Evolutionary conservation across 1,140 invertebrate species (phyloP).

Genomic region (Uloborus diversus): DNA sequence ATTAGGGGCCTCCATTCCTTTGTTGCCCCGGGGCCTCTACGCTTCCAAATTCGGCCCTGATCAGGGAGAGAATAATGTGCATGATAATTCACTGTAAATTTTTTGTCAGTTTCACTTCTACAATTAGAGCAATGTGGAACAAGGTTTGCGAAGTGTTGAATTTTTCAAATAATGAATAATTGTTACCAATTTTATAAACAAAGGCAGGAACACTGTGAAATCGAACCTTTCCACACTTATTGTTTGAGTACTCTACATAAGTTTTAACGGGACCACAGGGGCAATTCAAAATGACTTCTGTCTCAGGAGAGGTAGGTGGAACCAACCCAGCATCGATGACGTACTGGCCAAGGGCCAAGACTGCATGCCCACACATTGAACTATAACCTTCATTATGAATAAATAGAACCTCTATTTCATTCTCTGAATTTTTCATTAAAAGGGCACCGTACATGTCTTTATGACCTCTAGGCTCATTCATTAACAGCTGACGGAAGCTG

Average conservation of each 20-base stretch:
- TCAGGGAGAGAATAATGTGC: too few species aligned
- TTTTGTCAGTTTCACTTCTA: too few species aligned
- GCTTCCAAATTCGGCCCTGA: too few species aligned
- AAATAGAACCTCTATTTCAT: conserved; percentile 23
- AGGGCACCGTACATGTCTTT: conserved; percentile 51
- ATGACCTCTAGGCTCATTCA: conserved; percentile 46
- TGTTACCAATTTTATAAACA: conserved; percentile 38
- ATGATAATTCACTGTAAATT: too few species aligned
- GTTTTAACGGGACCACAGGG: conserved; percentile 40
- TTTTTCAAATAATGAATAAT: too few species aligned
- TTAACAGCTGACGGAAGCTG: conserved; percentile 24
- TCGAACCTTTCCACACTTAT: neutral
- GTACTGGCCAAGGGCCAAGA: conserved; percentile 47
- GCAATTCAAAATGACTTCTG: conserved; percentile 26
- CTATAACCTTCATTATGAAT: conserved; percentile 49
- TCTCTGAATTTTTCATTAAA: neutral
- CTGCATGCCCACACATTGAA: conserved; percentile 48
- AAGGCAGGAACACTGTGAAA: conserved; percentile 50
- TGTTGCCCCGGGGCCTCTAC: too few species aligned
- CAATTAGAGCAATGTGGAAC: too few species aligned
- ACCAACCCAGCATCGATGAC: conserved; percentile 31
- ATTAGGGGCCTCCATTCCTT: too few species aligned
- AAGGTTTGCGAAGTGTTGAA: too few species aligned
- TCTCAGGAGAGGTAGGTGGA: conserved; percentile 16
- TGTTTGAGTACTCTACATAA: conserved; percentile 14